Base-by-base conservation (phyloP, 2,888 invertebrate species). In the Isotomurus palustris region DNA sequence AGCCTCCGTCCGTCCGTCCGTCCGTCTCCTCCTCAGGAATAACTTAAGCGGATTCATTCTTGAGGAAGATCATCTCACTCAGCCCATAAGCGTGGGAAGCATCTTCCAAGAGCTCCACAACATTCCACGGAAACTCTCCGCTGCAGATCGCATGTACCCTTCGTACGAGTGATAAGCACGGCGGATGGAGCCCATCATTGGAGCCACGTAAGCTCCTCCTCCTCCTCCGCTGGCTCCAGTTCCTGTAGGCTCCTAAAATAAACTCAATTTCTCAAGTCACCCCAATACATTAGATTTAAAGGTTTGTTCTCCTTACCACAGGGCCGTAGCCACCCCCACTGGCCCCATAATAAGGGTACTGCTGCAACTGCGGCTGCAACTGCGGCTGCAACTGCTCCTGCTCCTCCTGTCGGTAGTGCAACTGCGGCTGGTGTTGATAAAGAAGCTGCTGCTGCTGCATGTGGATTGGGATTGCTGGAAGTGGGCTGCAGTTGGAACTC, bases 41-140 rank as follows among this genome's bases (percentile, higher is more conserved):
- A n/a, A n/a, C n/a, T n/a, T n/a, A n/a, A n/a, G n/a, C n/a, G n/a
- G n/a, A n/a, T n/a, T n/a, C n/a, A n/a, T n/a, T n/a, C n/a, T n/a
- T n/a, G n/a, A n/a, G n/a, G n/a, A n/a, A n/a, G n/a, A n/a, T n/a
- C n/a, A n/a, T n/a, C n/a, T n/a, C n/a, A n/a, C n/a, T n/a, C n/a
- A n/a, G n/a, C n/a, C n/a, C n/a, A n/a, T n/a, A n/a, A n/a, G n/a
- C n/a, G n/a, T 32, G 14, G 32, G 14, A 14, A 32, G 32, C 56
- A 60, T 60, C 49, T 52, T 50, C 28, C 56, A 56, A 2, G 60
- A 56, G 10, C 32, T 53, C 50, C 57, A 60, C n/a, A 60, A 44
- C 53, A 60, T 56, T 24, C 35, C 53, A 4, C 60, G 52, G 36
- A 60, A 56, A 21, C 50, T 36, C 14, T 49, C 47, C 0, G 60